phyloP scores from a whole-genome alignment of 2,113 vertebrate genomes.

The Onychostoma macrolepis region DNA sequence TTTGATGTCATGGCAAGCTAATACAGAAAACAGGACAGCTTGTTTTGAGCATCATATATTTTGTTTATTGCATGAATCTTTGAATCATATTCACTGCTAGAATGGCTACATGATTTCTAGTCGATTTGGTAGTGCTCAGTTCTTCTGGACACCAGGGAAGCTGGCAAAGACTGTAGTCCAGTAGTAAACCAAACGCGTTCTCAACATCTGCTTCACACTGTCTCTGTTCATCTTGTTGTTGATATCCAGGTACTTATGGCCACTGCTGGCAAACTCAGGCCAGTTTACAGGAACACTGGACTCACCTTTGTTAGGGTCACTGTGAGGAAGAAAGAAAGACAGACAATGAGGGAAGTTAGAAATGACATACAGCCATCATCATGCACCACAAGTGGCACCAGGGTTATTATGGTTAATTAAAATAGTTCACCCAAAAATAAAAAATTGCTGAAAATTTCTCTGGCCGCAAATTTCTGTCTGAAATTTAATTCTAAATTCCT shows the following conservation, averaged over 20 bases:
- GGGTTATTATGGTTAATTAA: no score
- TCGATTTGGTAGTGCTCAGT: background rate
- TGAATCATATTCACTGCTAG: background rate
- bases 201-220: conserved; percentile 76
- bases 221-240: conserved; percentile 62
- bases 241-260: conserved; percentile 82
- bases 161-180: conserved; percentile 73
- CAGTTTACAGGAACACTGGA: conserved; percentile 76
- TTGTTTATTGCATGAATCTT: conserved; percentile 18
- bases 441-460: no score
- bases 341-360: no score
- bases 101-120: background rate
- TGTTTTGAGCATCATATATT: background rate
- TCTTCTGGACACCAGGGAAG: conserved; percentile 49
- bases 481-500: no score
- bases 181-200: conserved; percentile 70
- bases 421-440: no score
- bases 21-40: background rate
- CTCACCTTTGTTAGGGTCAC: conserved; percentile 85
- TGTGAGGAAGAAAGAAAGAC: conserved; percentile 62
- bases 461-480: no score
- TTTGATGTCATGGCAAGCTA: background rate
- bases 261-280: conserved; percentile 70
- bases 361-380: no score
- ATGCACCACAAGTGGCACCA: no score